Base-by-base conservation (phyloP, 23 tunicate species). In the Ascidia mentula region DNA sequence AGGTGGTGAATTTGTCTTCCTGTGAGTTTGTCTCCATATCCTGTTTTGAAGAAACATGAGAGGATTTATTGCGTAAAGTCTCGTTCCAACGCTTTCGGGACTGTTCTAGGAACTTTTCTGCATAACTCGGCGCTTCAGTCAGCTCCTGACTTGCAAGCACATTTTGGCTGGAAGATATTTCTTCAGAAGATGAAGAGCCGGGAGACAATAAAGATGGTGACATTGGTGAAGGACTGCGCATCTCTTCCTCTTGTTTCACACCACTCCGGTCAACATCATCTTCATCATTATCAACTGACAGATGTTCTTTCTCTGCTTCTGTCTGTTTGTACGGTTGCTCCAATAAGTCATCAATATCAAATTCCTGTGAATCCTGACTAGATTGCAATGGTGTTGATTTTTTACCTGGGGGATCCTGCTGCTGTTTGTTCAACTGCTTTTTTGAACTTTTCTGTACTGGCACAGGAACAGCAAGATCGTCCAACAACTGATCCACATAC, bases 101-200 rank as follows among this genome's bases (percentile, higher is more conserved):
- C 72, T 82, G 87, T 72, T 89, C 94, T 30, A 89, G 71, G 78
- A 89, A 89, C 74, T 86, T 78, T 83, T 89, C 94, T 12, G 94
- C 94, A 78, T 82, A 89, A 59, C 94, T 89, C 26, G 86, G 86
- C 7, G 88, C 65, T 65, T 84, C 88, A 26, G 36, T 84, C 4
- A 84, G 60, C 5, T 85, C 89, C 35, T 85, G 81, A 71, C 82
- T 71, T 1, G 74, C 38, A 13, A 28, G 42, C 15, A 82, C 36
- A 36, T 73, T 82, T 73, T 82, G 86, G 30, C 80, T 65, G 60
- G 37, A 26, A 37, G 34, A 22, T 0, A 1, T 70, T 17, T 69
- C 77, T 20, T 32, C 76, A 18, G 5, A 7, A 3, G 77, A 77
- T 45, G 78, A 69, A 6, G 36, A 39, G 28, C 31, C 77, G 26